Conservation (phyloP, 2,797 vertebrate genomes). For the Dicrostonyx torquatus region DNA sequence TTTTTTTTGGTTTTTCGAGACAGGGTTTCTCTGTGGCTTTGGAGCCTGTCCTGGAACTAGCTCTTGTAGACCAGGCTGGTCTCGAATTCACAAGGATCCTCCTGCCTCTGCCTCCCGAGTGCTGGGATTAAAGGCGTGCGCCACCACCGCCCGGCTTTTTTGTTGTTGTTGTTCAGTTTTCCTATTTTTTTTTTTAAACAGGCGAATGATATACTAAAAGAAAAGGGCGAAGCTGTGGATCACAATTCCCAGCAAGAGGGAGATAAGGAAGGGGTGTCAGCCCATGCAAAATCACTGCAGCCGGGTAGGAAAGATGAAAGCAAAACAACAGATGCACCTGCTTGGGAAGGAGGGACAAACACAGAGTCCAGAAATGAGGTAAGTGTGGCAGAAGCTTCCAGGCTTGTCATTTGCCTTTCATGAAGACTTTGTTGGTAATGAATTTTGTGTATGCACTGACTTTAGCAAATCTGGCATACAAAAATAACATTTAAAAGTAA, state of each 20-base stretch:
- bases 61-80: too few relatives aligned
- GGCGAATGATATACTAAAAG: slow-evolving; percentile 60
- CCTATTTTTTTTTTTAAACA: slow-evolving; percentile 58
- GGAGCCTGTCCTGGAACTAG: too few relatives aligned
- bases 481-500: slow-evolving; percentile 19
- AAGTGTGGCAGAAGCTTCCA: neutral
- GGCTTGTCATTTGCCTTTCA: neutral
- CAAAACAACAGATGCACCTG: neutral
- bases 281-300: slow-evolving; percentile 7
- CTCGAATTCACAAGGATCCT: too few relatives aligned
- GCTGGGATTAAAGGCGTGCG: too few relatives aligned
- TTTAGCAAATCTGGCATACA: neutral
- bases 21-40: too few relatives aligned
- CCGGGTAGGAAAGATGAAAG: slow-evolving; percentile 24
- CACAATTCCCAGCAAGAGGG: slow-evolving; percentile 35
- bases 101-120: too few relatives aligned
- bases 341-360: slow-evolving; percentile 41
- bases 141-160: too few relatives aligned
- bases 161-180: too few relatives aligned
- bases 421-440: slow-evolving; percentile 1
- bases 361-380: slow-evolving; percentile 66
- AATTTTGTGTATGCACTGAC: neutral
- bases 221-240: neutral
- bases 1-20: slow-evolving; percentile 2
- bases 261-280: slow-evolving; percentile 13